phyloP scores from a whole-genome alignment of 2,797 vertebrate genomes.

The Sebastolobus alascanus region DNA sequence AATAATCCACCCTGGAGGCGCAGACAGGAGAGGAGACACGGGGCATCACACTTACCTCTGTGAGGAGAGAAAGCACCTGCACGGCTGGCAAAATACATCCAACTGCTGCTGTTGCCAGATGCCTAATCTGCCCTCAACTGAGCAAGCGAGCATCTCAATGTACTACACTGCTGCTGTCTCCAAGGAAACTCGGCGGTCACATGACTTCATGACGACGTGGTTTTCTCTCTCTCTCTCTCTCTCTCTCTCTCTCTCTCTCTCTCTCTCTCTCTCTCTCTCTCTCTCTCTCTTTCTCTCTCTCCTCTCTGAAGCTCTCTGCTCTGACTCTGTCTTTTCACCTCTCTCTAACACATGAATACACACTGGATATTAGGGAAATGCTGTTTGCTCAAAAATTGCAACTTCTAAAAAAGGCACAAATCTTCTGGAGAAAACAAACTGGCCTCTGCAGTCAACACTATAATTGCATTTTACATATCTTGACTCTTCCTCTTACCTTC shows the following conservation, averaged over 20 bases:
- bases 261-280: conserved; percentile 46
- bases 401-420: conserved; percentile 14
- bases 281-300: conserved; percentile 38
- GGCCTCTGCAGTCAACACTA: neutral
- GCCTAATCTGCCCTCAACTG: conserved; percentile 81
- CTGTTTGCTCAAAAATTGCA: conserved; percentile 29
- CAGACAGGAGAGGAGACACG: conserved; percentile 35
- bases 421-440: conserved; percentile 6
- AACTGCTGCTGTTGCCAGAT: conserved; percentile 77
- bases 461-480: conserved; percentile 54
- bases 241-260: conserved; percentile 55
- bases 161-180: conserved; percentile 87
- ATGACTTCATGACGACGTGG: conserved; percentile 81
- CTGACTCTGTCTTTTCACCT: conserved; percentile 48
- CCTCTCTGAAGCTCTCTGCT: conserved; percentile 51
- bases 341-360: conserved; percentile 33
- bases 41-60: conserved; percentile 80
- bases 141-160: conserved; percentile 86
- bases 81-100: conserved; percentile 78
- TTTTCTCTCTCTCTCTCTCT: conserved; percentile 48
- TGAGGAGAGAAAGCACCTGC: conserved; percentile 75
- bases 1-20: conserved; percentile 16
- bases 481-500: conserved; percentile 36
- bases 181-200: conserved; percentile 89
- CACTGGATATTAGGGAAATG: conserved; percentile 52